These are phyloP conservation scores for Tipula unca DNA, from an alignment of 2,888 invertebrate genomes.

Conservation along the genomic window DNA sequence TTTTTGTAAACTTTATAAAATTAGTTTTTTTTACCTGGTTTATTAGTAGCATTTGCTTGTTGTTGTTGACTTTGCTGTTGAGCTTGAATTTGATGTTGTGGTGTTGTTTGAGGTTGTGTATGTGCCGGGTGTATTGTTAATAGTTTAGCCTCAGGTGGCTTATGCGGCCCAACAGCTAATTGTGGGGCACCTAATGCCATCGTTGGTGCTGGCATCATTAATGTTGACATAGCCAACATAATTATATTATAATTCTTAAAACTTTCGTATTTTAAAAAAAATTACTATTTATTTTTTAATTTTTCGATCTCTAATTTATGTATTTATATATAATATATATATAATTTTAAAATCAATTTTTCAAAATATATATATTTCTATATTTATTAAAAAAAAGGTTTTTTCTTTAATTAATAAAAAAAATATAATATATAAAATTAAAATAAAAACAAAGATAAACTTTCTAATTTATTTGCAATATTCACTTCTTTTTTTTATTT, in stretches of 20 bases:
- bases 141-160: slow-evolving; percentile 43
- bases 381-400: neutral
- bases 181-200: slow-evolving; percentile 42
- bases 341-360: neutral
- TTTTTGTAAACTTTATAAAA: neutral
- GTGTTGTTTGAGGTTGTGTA: slow-evolving; percentile 27
- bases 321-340: neutral
- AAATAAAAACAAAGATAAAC: neutral
- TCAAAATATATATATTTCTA: neutral
- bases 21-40: slow-evolving; percentile 19
- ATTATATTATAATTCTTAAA: slow-evolving; percentile 30
- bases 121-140: slow-evolving; percentile 43
- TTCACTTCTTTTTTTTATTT: neutral
- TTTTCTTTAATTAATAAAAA: neutral
- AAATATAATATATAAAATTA: neutral
- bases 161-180: slow-evolving; percentile 41
- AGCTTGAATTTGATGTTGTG: slow-evolving; percentile 32
- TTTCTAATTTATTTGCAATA: neutral
- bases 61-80: slow-evolving; percentile 32
- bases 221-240: slow-evolving; percentile 44
- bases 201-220: slow-evolving; percentile 44
- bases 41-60: slow-evolving; percentile 23
- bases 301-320: neutral
- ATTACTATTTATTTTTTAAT: neutral
- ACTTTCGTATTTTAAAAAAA: slow-evolving; percentile 24